Evolutionary conservation across 2,113 vertebrate species (phyloP).

Genomic region (Athene cunicularia): DNA sequence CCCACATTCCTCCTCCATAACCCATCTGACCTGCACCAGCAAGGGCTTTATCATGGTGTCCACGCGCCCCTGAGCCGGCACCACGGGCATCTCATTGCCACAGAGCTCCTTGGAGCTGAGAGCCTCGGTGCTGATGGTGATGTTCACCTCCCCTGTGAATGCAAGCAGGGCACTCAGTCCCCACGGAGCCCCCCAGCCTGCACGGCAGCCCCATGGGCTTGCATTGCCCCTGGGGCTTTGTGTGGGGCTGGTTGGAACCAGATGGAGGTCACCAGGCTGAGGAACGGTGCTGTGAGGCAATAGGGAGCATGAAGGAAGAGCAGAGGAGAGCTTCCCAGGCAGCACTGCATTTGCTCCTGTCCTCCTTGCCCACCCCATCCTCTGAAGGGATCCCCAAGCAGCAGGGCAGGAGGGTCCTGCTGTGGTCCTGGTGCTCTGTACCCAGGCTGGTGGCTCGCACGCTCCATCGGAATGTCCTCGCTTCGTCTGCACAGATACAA

Average conservation of each 20-base stretch:
- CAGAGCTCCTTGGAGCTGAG: constrained; percentile 30
- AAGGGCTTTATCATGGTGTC: constrained; percentile 54
- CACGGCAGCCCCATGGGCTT: background rate
- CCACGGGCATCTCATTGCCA: background rate
- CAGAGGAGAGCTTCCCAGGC: accelerated
- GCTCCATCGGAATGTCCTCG: constrained; percentile 2
- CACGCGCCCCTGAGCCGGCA: background rate
- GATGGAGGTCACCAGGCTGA: background rate
- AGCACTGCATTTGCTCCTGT: background rate
- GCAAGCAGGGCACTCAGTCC: accelerated
- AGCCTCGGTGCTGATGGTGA: background rate
- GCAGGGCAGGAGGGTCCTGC: background rate
- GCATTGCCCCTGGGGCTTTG: background rate
- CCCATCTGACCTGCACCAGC: constrained; percentile 42
- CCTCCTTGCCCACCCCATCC: background rate
- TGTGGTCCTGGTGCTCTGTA: background rate
- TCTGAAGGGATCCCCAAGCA: background rate
- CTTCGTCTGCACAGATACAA: background rate
- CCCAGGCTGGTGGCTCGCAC: constrained; percentile 30
- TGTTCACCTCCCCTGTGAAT: constrained; percentile 27
- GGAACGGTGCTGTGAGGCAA: background rate
- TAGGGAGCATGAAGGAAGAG: background rate
- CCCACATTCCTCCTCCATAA: background rate
- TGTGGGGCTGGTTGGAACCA: background rate
- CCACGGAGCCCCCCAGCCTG: accelerated